phyloP scores from a whole-genome alignment of 2,888 invertebrate genomes.

The Drosophila peninsularis region DNA sequence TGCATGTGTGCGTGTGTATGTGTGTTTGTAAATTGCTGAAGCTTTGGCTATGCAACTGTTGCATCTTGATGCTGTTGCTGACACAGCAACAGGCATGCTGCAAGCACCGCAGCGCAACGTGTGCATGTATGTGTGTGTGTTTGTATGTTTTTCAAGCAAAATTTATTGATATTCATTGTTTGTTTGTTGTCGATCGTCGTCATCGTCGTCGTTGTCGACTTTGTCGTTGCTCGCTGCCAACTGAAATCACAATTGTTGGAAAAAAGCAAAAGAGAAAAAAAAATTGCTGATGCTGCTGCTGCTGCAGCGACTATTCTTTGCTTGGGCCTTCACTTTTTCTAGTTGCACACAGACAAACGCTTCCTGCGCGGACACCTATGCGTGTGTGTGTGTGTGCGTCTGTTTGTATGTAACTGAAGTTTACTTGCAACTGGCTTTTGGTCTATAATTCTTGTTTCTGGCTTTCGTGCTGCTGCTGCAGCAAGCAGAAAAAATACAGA shows the following conservation, averaged over 20 bases:
- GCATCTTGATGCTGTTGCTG: slow-evolving; percentile 56
- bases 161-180: slow-evolving; percentile 71
- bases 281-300: slow-evolving; percentile 56
- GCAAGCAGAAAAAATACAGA: slow-evolving; percentile 41
- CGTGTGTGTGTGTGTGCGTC: slow-evolving; percentile 13
- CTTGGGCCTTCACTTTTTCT: slow-evolving; percentile 56
- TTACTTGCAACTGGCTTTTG: slow-evolving; percentile 75
- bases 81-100: slow-evolving; percentile 49
- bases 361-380: slow-evolving; percentile 51
- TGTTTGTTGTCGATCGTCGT: slow-evolving; percentile 66
- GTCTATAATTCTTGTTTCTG: slow-evolving; percentile 79
- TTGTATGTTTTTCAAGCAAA: slow-evolving; percentile 59
- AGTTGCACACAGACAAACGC: slow-evolving; percentile 54
- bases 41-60: slow-evolving; percentile 36
- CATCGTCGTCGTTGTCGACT: slow-evolving; percentile 49
- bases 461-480: slow-evolving; percentile 65
- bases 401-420: slow-evolving; percentile 26
- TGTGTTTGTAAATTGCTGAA: slow-evolving; percentile 35
- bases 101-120: slow-evolving; percentile 12
- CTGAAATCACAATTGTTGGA: slow-evolving; percentile 67
- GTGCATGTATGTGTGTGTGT: slow-evolving; percentile 18
- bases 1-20: not conserved
- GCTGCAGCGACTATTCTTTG: slow-evolving; percentile 35
- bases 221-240: slow-evolving; percentile 51
- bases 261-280: slow-evolving; percentile 20